Conservation (phyloP, 1,140 invertebrate species). For the Hydropsyche tenuis region DNA sequence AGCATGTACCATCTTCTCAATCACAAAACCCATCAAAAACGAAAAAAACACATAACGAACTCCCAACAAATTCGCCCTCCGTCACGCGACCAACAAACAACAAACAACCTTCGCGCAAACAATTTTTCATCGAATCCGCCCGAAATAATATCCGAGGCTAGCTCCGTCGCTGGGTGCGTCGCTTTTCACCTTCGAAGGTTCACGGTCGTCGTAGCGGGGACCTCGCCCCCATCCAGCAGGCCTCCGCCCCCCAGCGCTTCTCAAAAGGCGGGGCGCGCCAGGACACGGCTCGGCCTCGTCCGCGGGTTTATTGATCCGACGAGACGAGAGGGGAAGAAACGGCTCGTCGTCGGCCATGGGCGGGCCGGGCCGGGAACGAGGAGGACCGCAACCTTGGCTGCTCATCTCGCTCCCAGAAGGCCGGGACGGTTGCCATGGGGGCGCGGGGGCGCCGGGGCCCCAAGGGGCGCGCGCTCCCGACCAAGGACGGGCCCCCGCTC, state of each 20-base stretch:
- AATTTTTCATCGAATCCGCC: too few species aligned
- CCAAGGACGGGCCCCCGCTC: conserved; percentile 2
- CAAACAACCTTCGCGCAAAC: too few species aligned
- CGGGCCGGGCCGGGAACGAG: background rate
- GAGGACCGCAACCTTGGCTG: conserved; percentile 34
- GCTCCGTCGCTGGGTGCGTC: too few species aligned
- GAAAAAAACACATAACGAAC: too few species aligned
- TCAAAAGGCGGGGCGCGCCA: conserved; percentile 9
- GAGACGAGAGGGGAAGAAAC: too few species aligned
- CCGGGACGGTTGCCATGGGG: conserved; percentile 17
- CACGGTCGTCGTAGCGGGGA: background rate
- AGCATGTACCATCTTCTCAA: too few species aligned
- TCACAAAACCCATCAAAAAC: too few species aligned
- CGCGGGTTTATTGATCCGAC: conserved; percentile 41
- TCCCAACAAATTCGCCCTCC: too few species aligned
- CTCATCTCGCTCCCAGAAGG: conserved; percentile 18
- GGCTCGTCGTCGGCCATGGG: too few species aligned
- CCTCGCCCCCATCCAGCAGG: too few species aligned
- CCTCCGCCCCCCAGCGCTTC: background rate
- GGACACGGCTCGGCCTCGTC: background rate
- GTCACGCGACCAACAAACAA: too few species aligned
- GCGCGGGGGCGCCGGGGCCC: conserved; percentile 17
- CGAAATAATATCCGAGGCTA: too few species aligned
- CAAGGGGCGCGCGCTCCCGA: background rate
- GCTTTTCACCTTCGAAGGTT: background rate